Base-by-base conservation (phyloP, 2,888 invertebrate species). In the Acronicta alni region DNA sequence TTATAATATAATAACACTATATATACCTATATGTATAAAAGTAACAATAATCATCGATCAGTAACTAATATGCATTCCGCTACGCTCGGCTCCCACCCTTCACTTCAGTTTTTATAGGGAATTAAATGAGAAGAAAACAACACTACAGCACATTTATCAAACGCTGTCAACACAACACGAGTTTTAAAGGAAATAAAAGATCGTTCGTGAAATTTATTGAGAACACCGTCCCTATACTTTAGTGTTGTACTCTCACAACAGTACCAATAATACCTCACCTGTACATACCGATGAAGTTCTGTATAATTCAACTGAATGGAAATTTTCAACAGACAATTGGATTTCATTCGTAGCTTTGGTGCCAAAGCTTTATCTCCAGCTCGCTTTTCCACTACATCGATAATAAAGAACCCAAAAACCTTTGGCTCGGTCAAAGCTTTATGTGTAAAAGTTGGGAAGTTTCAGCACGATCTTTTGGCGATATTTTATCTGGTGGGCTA, bases 401-500 rank as follows among this genome's bases (percentile, higher is more conserved):
- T 78, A 78, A 57, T 72, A 72, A 68, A 75, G 60, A 58, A 57
- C 26, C 58, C 66, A 73, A 76, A 66, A 58, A 76, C 67, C 75
- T 79, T 83, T 74, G 73, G 79, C 77, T 72, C 71, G 63, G 65
- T 58, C 72, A 58, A 73, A 68, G 69, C 70, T 78, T 62, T 71
- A 68, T 65, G 70, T 79, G 70, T 67, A 71, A 72, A 82, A 81
- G 66, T 79, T 79, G 75, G 71, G 68, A 70, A 72, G 71, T 68
- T 63, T 53, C 26, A 42, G 71, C 67, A 47, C 61, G 61, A 70
- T 62, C 59, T 47, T 44, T 57, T 62, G 72, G 68, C 73, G 75
- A 81, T 80, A 70, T 70, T 72, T 75, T 63, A 72, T 79, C 75
- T 73, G 60, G 55, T 51, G 55, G 59, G 65, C 57, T 76, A 69